Evolutionary conservation across 2,888 invertebrate species (phyloP).

Genomic region (Junonia oenone): DNA sequence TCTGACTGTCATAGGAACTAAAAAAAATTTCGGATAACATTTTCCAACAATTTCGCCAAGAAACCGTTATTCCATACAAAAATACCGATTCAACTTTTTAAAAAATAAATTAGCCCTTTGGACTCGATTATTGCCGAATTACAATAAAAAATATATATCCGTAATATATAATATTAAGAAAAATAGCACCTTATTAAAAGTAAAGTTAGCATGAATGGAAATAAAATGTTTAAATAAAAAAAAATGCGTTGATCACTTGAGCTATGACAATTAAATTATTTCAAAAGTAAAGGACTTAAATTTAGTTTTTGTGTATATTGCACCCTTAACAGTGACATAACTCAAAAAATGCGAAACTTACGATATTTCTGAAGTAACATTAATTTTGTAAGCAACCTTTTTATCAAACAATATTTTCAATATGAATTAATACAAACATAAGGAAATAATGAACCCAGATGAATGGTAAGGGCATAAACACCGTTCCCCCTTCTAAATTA

Average conservation of each 20-base stretch:
- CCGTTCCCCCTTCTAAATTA: too few relatives aligned
- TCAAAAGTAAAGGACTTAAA: too few relatives aligned
- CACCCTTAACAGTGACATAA: too few relatives aligned
- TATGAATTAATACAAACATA: too few relatives aligned
- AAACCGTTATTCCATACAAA: not conserved
- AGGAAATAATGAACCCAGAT: too few relatives aligned
- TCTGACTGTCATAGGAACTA: not conserved
- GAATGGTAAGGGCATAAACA: too few relatives aligned
- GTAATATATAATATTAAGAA: slow-evolving; percentile 20
- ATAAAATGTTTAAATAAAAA: not conserved
- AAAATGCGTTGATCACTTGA: not conserved
- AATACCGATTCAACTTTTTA: not conserved
- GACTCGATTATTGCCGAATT: slow-evolving; percentile 9
- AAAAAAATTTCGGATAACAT: not conserved
- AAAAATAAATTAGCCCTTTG: slow-evolving; percentile 9
- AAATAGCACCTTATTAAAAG: slow-evolving; percentile 38
- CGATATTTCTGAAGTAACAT: too few relatives aligned
- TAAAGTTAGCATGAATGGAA: slow-evolving; percentile 23
- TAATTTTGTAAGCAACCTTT: too few relatives aligned
- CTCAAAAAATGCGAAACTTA: too few relatives aligned
- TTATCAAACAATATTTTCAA: too few relatives aligned
- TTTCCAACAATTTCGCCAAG: not conserved
- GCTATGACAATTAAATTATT: too few relatives aligned
- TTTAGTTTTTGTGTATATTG: too few relatives aligned
- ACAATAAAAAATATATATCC: slow-evolving; percentile 25